Evolutionary conservation across 2,888 invertebrate species (phyloP).

Genomic region (Eucera pruinosa): DNA sequence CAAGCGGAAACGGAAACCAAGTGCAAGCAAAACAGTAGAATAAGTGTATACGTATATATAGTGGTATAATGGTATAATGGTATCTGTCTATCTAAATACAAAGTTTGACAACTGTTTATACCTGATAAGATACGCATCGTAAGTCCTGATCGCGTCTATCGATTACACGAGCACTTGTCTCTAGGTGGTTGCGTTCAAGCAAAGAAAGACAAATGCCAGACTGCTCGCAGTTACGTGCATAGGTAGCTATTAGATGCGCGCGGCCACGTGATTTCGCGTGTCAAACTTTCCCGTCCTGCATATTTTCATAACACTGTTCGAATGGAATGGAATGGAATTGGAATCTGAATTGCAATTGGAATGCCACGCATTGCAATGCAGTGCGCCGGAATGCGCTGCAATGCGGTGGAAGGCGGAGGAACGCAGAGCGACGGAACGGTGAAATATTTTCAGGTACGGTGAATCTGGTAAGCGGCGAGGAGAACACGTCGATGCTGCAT

Average conservation of each 20-base stretch:
- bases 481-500: constrained; percentile 19
- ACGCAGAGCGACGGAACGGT: neutral
- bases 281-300: neutral
- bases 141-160: no score
- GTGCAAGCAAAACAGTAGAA: neutral
- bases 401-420: no score
- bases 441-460: constrained; percentile 43
- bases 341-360: no score
- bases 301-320: neutral
- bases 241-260: no score
- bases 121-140: neutral
- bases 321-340: no score
- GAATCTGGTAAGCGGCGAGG: constrained; percentile 22
- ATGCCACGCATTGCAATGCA: no score
- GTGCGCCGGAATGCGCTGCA: no score
- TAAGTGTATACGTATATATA: neutral
- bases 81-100: neutral
- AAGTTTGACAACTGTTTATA: neutral
- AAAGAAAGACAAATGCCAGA: no score
- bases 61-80: neutral
- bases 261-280: no score
- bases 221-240: no score
- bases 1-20: neutral
- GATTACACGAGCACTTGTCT: no score
- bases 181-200: no score